A percentile compares a stretch with the other conserved stretches of the same genome.
phyloP scores from a whole-genome alignment of 53 echinoderm and acorn worm genomes.

The Mesocentrotus franciscanus region DNA sequence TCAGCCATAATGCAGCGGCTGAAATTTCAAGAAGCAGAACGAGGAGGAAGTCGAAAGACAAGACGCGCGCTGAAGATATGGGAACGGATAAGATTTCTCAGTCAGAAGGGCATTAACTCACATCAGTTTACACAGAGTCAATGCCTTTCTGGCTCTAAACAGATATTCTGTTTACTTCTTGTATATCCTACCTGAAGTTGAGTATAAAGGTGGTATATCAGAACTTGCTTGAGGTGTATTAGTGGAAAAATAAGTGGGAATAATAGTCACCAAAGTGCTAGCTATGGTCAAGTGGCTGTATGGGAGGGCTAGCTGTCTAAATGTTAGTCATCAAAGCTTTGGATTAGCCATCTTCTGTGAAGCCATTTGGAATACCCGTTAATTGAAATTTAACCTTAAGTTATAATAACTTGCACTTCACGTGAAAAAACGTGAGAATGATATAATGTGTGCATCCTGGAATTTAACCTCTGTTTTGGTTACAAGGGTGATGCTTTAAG shows the following conservation, averaged over 20 bases:
- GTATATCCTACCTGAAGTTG: background rate
- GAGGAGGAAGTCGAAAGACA: background rate
- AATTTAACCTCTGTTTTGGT: slow-evolving; percentile 17
- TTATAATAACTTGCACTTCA: background rate
- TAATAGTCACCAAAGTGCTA: background rate
- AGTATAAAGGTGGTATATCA: background rate
- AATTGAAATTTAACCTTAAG: slow-evolving; percentile 44
- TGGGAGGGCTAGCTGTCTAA: background rate
- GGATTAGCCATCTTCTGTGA: background rate
- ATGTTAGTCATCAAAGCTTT: background rate
- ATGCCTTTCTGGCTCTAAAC: no score
- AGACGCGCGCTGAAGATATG: background rate
- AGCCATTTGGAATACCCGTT: background rate
- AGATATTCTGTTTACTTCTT: background rate
- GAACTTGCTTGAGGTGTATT: background rate
- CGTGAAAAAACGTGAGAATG: background rate
- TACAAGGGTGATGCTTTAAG: slow-evolving; percentile 15
- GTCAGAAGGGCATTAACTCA: no score
- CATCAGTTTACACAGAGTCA: no score
- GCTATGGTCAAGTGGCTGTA: background rate
- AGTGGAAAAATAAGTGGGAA: background rate
- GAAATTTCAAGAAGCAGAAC: slow-evolving; percentile 20
- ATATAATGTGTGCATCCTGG: slow-evolving; percentile 1
- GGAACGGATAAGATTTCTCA: background rate
- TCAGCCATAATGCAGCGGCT: slow-evolving; percentile 56